Base-by-base conservation (phyloP, 2,888 invertebrate species). In the Drosophila siamana region DNA sequence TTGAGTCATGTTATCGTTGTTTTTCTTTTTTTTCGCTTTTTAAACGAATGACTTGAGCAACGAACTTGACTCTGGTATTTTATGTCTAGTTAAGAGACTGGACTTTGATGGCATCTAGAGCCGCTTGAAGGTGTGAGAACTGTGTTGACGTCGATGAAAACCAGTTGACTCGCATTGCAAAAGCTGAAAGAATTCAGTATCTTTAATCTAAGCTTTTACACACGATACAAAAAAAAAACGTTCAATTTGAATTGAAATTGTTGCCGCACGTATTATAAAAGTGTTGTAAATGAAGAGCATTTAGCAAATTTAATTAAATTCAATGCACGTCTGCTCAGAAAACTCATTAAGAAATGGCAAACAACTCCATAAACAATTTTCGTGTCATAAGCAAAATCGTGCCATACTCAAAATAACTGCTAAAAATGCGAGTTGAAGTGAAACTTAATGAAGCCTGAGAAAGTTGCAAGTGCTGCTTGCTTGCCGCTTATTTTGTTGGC, bases 391-490 rank as follows among this genome's bases (percentile, higher is more conserved):
- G 88, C 87, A 84, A 88, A 87, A 87, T 87, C 82, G 86, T 83
- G 88, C 69, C 63, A 74, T 63, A 74, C 74, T 61, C 69, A 66
- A 78, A 82, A 67, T 71, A 66, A 51, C 57, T 60, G 70, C 63
- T 69, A 50, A 74, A 74, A 80, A 71, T 76, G 76, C 65, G 65
- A 68, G 52, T 50, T 46, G 65, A 86, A 83, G 89, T 82, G 85
- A 85, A 85, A 85, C 89, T 85, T 85, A 85, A 85, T 88, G 86
- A 88, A 85, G 88, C 86, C 79, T 85, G 89, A 85, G 85, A 85
- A 85, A 85, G 85, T 85, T 88, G 80, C 59, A 11, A 70, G 60
- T 66, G 52, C 44, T 11, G 33, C 44, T 6, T 9, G 36, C 36
- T 36, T 36, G 36, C 15, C 15, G 6, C 36, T n/a, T 40, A 26